phyloP scores from a whole-genome alignment of 2,797 vertebrate genomes.

The Amphiprion clarkii region DNA sequence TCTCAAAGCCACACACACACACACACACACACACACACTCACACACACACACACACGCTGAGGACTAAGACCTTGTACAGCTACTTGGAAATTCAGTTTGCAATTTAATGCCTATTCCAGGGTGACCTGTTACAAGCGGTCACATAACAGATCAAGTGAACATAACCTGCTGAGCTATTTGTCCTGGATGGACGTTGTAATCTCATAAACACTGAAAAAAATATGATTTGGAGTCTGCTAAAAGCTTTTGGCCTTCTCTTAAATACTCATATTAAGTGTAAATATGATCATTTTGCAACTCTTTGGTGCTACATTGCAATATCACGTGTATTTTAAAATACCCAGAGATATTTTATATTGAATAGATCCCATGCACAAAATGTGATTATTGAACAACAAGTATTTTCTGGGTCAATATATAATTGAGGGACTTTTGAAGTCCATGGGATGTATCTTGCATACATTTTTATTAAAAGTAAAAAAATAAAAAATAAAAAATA shows the following conservation, averaged over 20 bases:
- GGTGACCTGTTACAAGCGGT: slow-evolving; percentile 56
- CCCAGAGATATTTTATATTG: neutral
- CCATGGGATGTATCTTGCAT: too few relatives aligned
- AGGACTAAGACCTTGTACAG: slow-evolving; percentile 43
- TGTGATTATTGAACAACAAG: neutral
- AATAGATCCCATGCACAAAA: neutral
- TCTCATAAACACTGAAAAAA: slow-evolving; percentile 43
- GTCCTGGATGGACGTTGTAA: slow-evolving; percentile 45
- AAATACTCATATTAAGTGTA: neutral
- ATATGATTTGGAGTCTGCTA: slow-evolving; percentile 49
- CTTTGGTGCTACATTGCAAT: neutral
- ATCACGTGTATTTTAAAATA: too few relatives aligned
- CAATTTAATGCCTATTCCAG: slow-evolving; percentile 48
- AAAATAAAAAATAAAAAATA: too few relatives aligned
- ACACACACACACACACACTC: neutral
- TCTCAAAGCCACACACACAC: slow-evolving; percentile 52
- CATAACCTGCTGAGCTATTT: slow-evolving; percentile 55
- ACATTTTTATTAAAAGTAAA: too few relatives aligned
- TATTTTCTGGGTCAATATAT: neutral
- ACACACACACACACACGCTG: slow-evolving; percentile 8
- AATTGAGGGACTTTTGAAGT: too few relatives aligned
- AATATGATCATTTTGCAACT: neutral
- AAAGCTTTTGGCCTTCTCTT: slow-evolving; percentile 41
- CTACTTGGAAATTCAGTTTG: slow-evolving; percentile 61
- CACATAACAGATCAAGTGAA: slow-evolving; percentile 41